Evolutionary conservation across 2,888 invertebrate species (phyloP).

Genomic region (Tipula unca): DNA sequence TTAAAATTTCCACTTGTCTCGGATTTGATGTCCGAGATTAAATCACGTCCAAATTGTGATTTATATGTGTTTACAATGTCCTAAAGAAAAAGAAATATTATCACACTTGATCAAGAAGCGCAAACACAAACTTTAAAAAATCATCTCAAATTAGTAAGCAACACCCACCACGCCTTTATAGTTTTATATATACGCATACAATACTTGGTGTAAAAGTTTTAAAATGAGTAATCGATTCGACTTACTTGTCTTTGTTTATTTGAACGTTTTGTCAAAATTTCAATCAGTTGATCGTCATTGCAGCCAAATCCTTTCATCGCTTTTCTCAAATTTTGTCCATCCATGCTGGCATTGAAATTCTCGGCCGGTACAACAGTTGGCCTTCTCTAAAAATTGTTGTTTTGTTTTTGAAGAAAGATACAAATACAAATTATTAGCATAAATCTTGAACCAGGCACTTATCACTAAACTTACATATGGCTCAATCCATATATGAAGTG

Average conservation of each 20-base stretch:
- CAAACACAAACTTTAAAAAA: neutral
- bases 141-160: neutral
- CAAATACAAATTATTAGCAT: neutral
- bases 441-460: neutral
- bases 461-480: neutral
- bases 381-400: conserved; percentile 32
- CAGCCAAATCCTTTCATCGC: conserved; percentile 89
- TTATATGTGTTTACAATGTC: neutral
- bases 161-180: neutral
- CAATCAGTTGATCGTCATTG: conserved; percentile 81
- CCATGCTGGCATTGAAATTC: conserved; percentile 68
- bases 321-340: conserved; percentile 73
- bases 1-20: conserved; percentile 87
- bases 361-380: conserved; percentile 70
- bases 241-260: conserved; percentile 67
- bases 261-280: conserved; percentile 70
- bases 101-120: neutral
- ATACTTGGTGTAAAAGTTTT: neutral
- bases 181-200: neutral
- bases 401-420: neutral
- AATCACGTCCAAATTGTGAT: conserved; percentile 50
- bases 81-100: conserved; percentile 35
- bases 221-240: neutral
- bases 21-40: conserved; percentile 75
- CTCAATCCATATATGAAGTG: neutral